Percentiles rank a stretch among this genome's conserved stretches.
These are phyloP conservation scores for Nomada fabriciana DNA, from an alignment of 2,888 invertebrate species.

Conservation along the genomic window DNA sequence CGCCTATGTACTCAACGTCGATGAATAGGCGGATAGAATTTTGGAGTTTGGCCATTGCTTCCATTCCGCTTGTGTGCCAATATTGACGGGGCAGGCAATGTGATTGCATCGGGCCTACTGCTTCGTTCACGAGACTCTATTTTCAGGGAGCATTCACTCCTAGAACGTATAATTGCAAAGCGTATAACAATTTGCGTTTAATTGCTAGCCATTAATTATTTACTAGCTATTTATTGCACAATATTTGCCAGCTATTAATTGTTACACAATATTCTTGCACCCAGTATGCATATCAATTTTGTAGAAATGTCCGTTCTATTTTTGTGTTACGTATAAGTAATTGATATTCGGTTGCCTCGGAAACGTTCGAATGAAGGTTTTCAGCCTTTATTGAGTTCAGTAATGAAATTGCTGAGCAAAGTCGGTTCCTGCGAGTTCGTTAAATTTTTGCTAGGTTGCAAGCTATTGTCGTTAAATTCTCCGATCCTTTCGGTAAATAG, in stretches of 20 bases:
- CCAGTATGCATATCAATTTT: background rate
- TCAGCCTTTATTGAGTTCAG: background rate
- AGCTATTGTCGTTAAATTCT: slow-evolving; percentile 9
- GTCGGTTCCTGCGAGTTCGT: background rate
- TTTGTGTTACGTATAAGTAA: background rate
- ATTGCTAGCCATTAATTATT: background rate
- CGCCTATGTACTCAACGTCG: slow-evolving; percentile 48
- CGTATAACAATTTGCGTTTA: slow-evolving; percentile 22
- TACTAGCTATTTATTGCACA: background rate
- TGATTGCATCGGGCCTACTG: slow-evolving; percentile 61
- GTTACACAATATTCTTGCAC: background rate
- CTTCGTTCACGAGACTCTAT: slow-evolving; percentile 27
- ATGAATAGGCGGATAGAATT: slow-evolving; percentile 59
- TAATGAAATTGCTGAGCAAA: background rate
- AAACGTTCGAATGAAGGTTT: too few relatives aligned
- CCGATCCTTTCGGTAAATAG: slow-evolving; percentile 31
- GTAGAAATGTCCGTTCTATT: background rate
- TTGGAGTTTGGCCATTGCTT: slow-evolving; percentile 53
- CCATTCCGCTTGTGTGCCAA: slow-evolving; percentile 66
- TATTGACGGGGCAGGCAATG: slow-evolving; percentile 67
- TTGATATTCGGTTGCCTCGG: background rate
- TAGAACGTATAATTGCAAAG: background rate
- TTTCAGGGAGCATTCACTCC: slow-evolving; percentile 21
- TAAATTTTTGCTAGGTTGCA: background rate
- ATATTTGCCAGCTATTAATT: background rate